A percentile compares a stretch with the other conserved stretches of the same genome.
Conservation (phyloP, 2,113 vertebrate species). For the Xiphophorus couchianus region DNA sequence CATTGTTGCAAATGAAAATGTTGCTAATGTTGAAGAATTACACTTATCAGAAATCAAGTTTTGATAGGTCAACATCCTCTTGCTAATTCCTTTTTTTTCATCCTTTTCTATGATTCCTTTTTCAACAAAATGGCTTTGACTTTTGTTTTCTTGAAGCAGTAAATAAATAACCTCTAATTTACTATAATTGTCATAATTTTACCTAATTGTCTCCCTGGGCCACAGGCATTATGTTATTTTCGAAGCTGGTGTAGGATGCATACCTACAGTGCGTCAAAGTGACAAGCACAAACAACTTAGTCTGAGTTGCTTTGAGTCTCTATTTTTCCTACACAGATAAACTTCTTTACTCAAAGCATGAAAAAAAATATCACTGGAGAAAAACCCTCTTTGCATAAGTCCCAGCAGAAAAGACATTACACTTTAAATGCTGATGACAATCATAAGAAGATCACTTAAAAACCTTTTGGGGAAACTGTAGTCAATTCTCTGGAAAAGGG, state of each 20-base stretch:
- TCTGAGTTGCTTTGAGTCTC: constrained; percentile 12
- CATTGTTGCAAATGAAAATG: no score
- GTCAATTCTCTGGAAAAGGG: constrained; percentile 60
- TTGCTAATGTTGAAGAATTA: neutral
- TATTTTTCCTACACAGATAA: constrained; percentile 14
- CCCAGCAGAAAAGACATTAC: constrained; percentile 27
- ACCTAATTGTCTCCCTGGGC: constrained; percentile 58
- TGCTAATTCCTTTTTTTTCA: neutral
- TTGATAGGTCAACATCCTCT: no score
- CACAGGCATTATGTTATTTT: constrained; percentile 65
- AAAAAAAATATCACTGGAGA: neutral
- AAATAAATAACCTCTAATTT: constrained; percentile 39
- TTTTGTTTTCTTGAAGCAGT: constrained; percentile 26
- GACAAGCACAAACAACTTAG: constrained; percentile 27
- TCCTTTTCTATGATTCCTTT: neutral
- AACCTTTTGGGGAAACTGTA: constrained; percentile 42
- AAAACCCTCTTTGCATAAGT: constrained; percentile 26
- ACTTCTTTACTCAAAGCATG: constrained; percentile 27
- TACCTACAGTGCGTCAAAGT: constrained; percentile 66
- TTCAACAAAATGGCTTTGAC: constrained; percentile 7
- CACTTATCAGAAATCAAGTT: neutral
- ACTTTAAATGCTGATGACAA: constrained; percentile 53
- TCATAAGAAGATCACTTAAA: constrained; percentile 56
- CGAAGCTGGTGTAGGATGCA: constrained; percentile 59
- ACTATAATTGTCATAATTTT: constrained; percentile 72